These are phyloP conservation scores for Odontocolon sp. DNA, from an alignment of 2,888 invertebrate genomes.

Conservation along the genomic window DNA sequence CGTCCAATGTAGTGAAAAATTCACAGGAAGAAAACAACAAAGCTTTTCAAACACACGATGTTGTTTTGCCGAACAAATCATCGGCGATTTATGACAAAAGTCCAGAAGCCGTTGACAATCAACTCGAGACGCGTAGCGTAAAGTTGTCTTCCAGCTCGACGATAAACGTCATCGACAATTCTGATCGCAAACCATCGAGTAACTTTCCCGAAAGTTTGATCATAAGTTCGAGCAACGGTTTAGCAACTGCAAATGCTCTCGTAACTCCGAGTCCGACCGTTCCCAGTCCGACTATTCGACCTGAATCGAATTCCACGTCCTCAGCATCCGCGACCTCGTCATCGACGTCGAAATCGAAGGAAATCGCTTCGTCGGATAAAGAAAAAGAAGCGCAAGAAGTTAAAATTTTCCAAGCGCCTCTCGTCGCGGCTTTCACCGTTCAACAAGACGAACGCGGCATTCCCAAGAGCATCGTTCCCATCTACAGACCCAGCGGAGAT, in stretches of 20 bases:
- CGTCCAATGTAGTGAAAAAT: conserved; percentile 17
- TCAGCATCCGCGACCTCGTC: conserved; percentile 6
- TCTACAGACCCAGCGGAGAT: conserved; percentile 83
- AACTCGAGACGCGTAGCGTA: conserved; percentile 62
- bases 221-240: conserved; percentile 72
- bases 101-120: conserved; percentile 64
- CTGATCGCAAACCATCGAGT: conserved; percentile 62
- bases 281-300: conserved; percentile 49
- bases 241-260: conserved; percentile 71
- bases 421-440: conserved; percentile 93
- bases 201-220: conserved; percentile 68
- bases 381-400: conserved; percentile 83
- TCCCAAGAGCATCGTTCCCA: conserved; percentile 90
- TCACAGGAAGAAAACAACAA: conserved; percentile 55
- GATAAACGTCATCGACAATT: conserved; percentile 48
- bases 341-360: conserved; percentile 10
- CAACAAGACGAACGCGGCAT: conserved; percentile 90
- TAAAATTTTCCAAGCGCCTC: conserved; percentile 90
- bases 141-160: conserved; percentile 51
- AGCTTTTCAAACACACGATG: conserved; percentile 63
- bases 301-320: conserved; percentile 41
- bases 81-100: conserved; percentile 62
- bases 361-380: conserved; percentile 81
- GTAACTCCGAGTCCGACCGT: conserved; percentile 72
- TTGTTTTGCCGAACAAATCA: conserved; percentile 64